Evolutionary conservation across 2,113 vertebrate genomes (phyloP).

Genomic region (Pteropus alecto): DNA sequence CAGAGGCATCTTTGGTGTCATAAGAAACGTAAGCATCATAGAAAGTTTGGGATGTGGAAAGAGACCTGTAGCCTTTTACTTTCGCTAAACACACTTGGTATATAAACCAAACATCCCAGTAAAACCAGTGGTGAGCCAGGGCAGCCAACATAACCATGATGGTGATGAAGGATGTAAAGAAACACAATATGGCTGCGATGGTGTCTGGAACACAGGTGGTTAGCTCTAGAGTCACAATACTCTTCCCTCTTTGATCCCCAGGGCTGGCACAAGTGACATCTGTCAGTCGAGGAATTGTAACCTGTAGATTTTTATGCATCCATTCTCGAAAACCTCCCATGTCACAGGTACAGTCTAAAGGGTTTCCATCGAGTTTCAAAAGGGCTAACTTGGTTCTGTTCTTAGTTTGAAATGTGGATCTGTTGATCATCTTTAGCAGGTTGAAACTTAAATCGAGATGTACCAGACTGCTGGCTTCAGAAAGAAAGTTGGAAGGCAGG

Average conservation of each 20-base stretch:
- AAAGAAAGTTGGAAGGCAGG: constrained; percentile 77
- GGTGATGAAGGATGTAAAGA: constrained; percentile 77
- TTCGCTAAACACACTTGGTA: constrained; percentile 81
- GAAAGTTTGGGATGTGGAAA: constrained; percentile 66
- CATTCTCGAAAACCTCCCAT: constrained; percentile 82
- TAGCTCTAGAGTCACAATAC: constrained; percentile 75
- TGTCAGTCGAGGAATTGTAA: constrained; percentile 80
- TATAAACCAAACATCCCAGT: constrained; percentile 84
- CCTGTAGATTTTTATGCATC: constrained; percentile 70
- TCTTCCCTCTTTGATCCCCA: constrained; percentile 44
- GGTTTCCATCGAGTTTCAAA: constrained; percentile 81
- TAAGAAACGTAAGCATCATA: constrained; percentile 85
- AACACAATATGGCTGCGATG: constrained; percentile 65
- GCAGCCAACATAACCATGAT: constrained; percentile 73
- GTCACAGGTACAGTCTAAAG: constrained; percentile 85
- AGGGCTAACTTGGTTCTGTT: constrained; percentile 59
- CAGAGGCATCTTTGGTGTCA: constrained; percentile 82
- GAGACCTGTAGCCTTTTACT: constrained; percentile 78
- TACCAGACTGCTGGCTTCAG: constrained; percentile 60
- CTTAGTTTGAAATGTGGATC: constrained; percentile 71
- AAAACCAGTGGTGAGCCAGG: constrained; percentile 83
- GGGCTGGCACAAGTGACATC: constrained; percentile 78
- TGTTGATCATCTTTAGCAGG: constrained; percentile 80
- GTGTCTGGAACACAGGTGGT: constrained; percentile 78
- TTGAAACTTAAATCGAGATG: constrained; percentile 83